Evolutionary conservation across 2,888 invertebrate genomes (phyloP).

Genomic region (Leptinotarsa rubiginosa): DNA sequence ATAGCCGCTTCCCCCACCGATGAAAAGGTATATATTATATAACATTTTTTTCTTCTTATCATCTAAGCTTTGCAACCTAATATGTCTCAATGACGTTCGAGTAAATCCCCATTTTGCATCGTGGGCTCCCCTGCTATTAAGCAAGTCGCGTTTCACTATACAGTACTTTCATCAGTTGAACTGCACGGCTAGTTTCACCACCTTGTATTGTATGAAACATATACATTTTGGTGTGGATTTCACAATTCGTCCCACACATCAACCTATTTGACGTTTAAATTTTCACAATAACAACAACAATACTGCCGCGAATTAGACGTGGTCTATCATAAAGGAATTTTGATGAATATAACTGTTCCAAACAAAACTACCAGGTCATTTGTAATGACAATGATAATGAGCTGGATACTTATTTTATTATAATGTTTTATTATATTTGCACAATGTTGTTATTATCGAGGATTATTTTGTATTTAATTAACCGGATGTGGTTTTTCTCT

Average conservation of each 20-base stretch:
- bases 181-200: background rate
- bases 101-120: too few relatives aligned
- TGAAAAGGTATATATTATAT: too few relatives aligned
- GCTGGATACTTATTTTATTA: conserved; percentile 43
- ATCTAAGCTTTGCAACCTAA: too few relatives aligned
- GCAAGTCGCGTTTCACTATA: too few relatives aligned
- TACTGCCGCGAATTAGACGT: conserved; percentile 26
- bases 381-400: conserved; percentile 44
- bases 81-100: too few relatives aligned
- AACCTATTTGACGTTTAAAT: conserved; percentile 1
- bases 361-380: conserved; percentile 39
- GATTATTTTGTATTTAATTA: conserved; percentile 48
- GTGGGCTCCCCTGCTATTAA: too few relatives aligned
- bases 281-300: conserved; percentile 27
- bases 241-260: background rate
- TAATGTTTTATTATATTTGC: conserved; percentile 47
- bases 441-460: conserved; percentile 46
- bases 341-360: conserved; percentile 33
- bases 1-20: too few relatives aligned
- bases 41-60: too few relatives aligned
- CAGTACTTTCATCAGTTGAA: too few relatives aligned
- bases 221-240: background rate
- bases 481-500: conserved; percentile 52
- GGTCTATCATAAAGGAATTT: conserved; percentile 26
- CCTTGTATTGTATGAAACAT: background rate